Base-by-base conservation (phyloP, 2,888 invertebrate genomes). In the Drosophila paranaensis region DNA sequence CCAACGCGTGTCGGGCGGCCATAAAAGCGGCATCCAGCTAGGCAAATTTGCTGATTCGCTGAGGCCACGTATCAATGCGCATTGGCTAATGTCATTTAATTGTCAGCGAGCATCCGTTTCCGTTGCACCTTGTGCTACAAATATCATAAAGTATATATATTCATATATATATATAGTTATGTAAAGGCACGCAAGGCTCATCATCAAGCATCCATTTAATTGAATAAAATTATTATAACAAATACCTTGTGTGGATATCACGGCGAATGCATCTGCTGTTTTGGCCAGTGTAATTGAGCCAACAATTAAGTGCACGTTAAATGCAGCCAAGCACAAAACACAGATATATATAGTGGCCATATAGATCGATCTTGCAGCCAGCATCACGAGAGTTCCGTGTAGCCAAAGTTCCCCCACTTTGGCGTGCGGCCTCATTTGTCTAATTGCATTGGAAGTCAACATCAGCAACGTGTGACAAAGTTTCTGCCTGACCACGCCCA, bases 221-320 rank as follows among this genome's bases (percentile, higher is more conserved):
- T 55, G 54, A 62, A 53, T 57, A 74, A 54, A 61, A 57, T 57
- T 48, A 69, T 67, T 78, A 61, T 55, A 45, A 51, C 48, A 50
- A 61, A 50, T 62, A 33, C 43, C 25, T 60, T 58, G 63, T 60
- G 60, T 71, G 62, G 53, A 60, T 79, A 77, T 77, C 77, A 43
- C 46, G 57, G n/a, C 30, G 25, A 43, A 14, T 60, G 60, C 66
- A 85, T 77, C 76, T 39, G 25, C 57, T 60, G 50, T 39, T 37
- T 37, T n/a, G 35, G 48, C 20, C 43, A 57, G 51, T 48, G 62
- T 77, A 78, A 79, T 82, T 85, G 77, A 58, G 65, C 53, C 75
- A 58, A 56, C 82, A 87, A 87, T 87, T 87, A 87, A 65, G 60
- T 80, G 86, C 86, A 89, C 86, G 86, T 66, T 69, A 77, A 69